Evolutionary conservation across 2,888 invertebrate species (phyloP).

Genomic region (Caenorhabditis uteleia): DNA sequence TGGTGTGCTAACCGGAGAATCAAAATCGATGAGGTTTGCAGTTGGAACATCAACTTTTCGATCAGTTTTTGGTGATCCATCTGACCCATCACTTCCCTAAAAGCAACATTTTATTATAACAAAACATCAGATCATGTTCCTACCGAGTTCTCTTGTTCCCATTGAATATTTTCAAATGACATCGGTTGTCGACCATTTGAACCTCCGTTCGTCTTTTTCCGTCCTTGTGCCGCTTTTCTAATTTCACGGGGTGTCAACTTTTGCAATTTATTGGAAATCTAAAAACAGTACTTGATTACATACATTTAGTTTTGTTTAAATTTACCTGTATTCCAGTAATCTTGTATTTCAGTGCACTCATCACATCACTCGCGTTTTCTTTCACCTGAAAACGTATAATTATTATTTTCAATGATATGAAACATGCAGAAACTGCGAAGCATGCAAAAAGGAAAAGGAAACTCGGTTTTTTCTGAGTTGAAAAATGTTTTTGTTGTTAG

Average conservation of each 20-base stretch:
- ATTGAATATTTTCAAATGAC: slow-evolving; percentile 53
- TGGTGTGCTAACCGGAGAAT: slow-evolving; percentile 15
- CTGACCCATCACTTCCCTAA: slow-evolving; percentile 22
- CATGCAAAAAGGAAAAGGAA: neutral
- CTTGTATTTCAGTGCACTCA: slow-evolving; percentile 44
- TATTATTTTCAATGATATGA: neutral
- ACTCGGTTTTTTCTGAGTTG: no score
- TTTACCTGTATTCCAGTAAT: slow-evolving; percentile 46
- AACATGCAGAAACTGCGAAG: no score
- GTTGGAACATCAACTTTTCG: slow-evolving; percentile 16
- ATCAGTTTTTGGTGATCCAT: slow-evolving; percentile 5
- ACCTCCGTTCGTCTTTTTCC: slow-evolving; percentile 7
- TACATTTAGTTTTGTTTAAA: neutral
- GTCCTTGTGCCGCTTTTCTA: slow-evolving; percentile 25
- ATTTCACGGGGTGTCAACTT: slow-evolving; percentile 27
- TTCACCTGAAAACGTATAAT: slow-evolving; percentile 38
- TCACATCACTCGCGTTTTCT: slow-evolving; percentile 51
- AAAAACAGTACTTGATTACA: no score
- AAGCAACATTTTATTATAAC: neutral
- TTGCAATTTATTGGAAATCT: slow-evolving; percentile 27
- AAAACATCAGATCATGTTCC: neutral
- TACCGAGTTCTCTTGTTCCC: slow-evolving; percentile 40
- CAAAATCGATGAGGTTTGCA: slow-evolving; percentile 36
- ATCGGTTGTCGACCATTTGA: slow-evolving; percentile 31
- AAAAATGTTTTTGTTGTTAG: no score